Base-by-base conservation (phyloP, 2,888 invertebrate genomes). In the Acutogordius australiensis region DNA sequence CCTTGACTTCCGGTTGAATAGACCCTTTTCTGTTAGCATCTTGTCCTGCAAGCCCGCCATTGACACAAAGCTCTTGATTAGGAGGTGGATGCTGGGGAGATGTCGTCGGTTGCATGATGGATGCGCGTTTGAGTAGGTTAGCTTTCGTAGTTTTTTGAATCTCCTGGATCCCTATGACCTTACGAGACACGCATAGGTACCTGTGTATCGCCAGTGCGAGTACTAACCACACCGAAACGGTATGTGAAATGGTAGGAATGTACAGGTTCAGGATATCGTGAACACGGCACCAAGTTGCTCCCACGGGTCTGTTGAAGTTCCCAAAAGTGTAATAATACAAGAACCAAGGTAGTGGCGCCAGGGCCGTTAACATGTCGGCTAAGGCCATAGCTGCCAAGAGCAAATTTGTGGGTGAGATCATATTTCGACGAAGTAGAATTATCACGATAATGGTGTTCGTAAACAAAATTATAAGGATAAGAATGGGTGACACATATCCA, bases 351-450 rank as follows among this genome's bases (percentile, higher is more conserved):
- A 85, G 81, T 0, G 86, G 85, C 68, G 84, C 81, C 60, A 85
- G 76, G 67, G 86, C 80, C 0, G 88, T 90, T 70, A 87, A 79
- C 80, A 87, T 82, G 72, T 90, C 90, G 65, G 85, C 84, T 2
- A 90, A 76, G 0, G 90, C 88, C 86, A 90, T 90, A n/a, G 82
- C 83, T 78, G 85, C 81, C 1, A 88, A 77, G 1, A 87, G 82
- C n/a, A 81, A 78, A 72, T 87, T 87, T 2, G 87, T 87, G 0
- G 87, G 85, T 0, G 84, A 83, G 28, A 82, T 71, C 88, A 90
- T 88, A 71, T 87, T 85, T 30, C 81, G 77, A 65, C 84, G 82
- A 61, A 84, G 81, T 30, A 90, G 75, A 0, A 90, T 87, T 37
- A 87, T 78, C 18, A 87, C 85, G 64, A 90, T 85, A 4, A 88